Percentiles rank a stretch among this genome's conserved stretches.
Conservation (phyloP, 2,797 vertebrate species). For the Steatocranus sp. region DNA sequence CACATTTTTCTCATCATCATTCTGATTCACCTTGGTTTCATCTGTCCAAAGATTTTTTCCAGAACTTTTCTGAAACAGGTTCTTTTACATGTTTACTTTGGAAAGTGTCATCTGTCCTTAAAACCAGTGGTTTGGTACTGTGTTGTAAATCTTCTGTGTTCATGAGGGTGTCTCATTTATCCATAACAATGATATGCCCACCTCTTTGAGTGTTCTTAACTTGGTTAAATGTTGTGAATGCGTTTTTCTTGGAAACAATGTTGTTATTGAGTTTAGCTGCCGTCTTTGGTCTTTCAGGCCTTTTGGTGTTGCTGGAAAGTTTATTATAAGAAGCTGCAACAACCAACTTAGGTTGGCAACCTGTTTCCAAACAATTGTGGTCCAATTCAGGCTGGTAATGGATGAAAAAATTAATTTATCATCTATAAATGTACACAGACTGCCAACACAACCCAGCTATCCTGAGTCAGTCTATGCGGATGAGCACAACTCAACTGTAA, state of each 20-base stretch:
- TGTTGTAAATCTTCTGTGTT: fast-evolving
- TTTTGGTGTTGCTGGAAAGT: neutral
- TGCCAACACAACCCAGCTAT: neutral
- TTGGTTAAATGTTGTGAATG: neutral
- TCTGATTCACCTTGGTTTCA: neutral
- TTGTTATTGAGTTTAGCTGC: neutral
- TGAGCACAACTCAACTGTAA: neutral
- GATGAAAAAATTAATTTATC: fast-evolving
- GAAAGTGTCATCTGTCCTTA: neutral
- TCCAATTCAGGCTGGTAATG: neutral
- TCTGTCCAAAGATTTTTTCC: neutral
- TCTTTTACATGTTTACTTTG: neutral
- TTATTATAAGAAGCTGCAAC: neutral
- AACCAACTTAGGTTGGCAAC: neutral
- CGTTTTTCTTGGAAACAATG: neutral
- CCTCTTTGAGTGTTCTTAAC: neutral
- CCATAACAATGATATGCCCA: neutral
- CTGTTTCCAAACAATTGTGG: neutral
- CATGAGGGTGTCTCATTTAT: neutral
- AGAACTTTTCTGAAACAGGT: neutral
- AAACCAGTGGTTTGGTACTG: neutral
- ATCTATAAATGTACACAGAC: fast-evolving
- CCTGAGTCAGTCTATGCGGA: fast-evolving
- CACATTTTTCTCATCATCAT: neutral
- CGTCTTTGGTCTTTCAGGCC: neutral